Conservation (phyloP, 2,113 vertebrate species). For the Ailuropoda melanoleuca region DNA sequence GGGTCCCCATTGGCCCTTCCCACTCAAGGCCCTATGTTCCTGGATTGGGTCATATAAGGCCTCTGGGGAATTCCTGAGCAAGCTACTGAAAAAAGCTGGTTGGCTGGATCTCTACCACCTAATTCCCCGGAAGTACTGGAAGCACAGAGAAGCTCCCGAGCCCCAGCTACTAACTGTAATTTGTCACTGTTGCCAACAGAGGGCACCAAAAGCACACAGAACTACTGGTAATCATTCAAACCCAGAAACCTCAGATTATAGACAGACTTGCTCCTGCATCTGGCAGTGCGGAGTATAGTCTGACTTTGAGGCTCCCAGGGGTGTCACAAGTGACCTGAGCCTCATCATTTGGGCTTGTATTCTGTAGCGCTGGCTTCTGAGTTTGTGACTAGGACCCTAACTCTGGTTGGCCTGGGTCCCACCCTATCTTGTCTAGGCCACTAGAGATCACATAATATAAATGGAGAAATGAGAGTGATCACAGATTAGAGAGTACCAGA, state of each 20-base stretch:
- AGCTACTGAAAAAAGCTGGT: neutral
- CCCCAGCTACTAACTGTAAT: neutral
- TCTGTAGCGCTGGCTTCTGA: neutral
- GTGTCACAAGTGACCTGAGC: neutral
- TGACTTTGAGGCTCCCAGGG: neutral
- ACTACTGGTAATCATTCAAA: neutral
- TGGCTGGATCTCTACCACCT: neutral
- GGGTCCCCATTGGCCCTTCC: neutral
- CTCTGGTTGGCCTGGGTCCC: neutral
- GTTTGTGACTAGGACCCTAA: neutral
- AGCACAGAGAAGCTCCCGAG: neutral
- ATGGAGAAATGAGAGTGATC: neutral
- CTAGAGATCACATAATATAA: neutral
- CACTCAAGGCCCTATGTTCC: neutral
- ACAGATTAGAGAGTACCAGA: neutral
- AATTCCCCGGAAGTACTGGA: neutral
- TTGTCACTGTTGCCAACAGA: conserved; percentile 20
- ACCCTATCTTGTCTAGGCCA: neutral
- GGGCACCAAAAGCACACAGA: conserved; percentile 22
- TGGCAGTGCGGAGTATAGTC: neutral
- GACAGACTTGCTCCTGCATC: rapidly evolving
- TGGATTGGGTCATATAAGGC: neutral
- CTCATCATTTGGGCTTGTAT: neutral
- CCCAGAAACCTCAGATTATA: neutral
- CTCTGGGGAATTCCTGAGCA: neutral